These are phyloP conservation scores for Suillia variegata DNA, from an alignment of 2,888 invertebrate genomes.

Conservation along the genomic window DNA sequence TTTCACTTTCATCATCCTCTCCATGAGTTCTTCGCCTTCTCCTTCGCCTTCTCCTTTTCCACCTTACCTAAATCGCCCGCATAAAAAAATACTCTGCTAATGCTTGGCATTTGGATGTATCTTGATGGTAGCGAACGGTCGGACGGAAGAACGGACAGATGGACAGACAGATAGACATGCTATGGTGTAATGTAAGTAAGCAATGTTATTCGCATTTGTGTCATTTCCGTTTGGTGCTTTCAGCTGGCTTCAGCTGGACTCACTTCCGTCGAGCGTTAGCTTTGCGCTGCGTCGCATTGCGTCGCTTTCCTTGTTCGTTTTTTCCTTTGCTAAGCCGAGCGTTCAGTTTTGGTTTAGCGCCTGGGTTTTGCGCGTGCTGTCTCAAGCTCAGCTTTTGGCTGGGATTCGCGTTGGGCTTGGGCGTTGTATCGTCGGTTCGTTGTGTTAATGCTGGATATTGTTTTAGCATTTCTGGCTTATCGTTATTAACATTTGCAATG, in stretches of 20 bases:
- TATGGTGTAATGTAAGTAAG: no score
- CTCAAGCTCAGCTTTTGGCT: not conserved
- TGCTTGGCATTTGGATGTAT: not conserved
- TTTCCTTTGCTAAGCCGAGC: not conserved
- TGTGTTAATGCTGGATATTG: not conserved
- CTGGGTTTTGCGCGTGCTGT: not conserved
- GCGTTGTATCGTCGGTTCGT: not conserved
- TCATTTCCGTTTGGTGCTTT: not conserved
- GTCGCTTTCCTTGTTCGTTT: not conserved
- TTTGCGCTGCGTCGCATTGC: no score
- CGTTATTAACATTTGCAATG: slow-evolving; percentile 1
- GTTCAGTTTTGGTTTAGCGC: not conserved
- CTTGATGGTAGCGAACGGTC: not conserved
- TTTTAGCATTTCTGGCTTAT: slow-evolving; percentile 2
- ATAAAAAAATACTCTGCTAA: not conserved
- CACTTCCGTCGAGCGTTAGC: no score
- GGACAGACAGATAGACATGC: not conserved
- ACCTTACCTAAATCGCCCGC: no score
- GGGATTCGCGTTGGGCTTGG: not conserved
- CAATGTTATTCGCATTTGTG: slow-evolving; percentile 2
- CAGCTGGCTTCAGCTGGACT: not conserved
- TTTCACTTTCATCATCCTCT: no score
- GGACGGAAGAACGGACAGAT: not conserved
- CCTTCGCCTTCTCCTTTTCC: no score
- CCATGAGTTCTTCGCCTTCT: no score